A percentile compares a stretch with the other conserved stretches of the same genome.
Conservation (phyloP, 2,797 vertebrate species). For the Tapera naevia region DNA sequence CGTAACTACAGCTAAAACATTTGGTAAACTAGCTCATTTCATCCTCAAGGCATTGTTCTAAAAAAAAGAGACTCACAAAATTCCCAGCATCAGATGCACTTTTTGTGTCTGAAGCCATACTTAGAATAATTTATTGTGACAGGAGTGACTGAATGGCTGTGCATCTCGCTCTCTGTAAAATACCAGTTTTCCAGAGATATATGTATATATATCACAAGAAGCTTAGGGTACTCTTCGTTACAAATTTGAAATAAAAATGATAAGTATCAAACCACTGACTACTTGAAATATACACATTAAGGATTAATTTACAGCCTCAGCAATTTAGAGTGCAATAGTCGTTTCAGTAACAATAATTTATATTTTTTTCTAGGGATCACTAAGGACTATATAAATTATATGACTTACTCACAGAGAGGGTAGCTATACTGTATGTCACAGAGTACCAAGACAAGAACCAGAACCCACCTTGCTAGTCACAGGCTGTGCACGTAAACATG, state of each 20-base stretch:
- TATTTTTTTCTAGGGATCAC: not conserved
- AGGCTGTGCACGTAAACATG: not conserved
- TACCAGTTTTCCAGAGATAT: not conserved
- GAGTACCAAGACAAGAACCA: not conserved
- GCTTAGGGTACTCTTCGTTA: not conserved
- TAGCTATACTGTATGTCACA: not conserved
- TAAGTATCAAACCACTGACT: not conserved
- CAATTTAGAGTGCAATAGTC: not conserved
- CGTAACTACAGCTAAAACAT: not conserved
- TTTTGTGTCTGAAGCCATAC: slow-evolving; percentile 12
- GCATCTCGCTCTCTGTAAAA: not conserved
- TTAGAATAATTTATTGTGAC: slow-evolving; percentile 38
- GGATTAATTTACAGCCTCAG: slow-evolving; percentile 9
- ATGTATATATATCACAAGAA: not conserved
- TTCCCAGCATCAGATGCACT: slow-evolving; percentile 29
- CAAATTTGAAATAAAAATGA: not conserved
- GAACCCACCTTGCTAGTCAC: not conserved
- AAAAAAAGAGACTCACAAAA: slow-evolving; percentile 1
- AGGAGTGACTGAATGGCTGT: slow-evolving; percentile 17
- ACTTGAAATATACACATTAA: slow-evolving; percentile 1
- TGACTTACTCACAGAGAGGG: not conserved
- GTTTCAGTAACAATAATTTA: slow-evolving; percentile 15
- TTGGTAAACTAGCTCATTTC: slow-evolving; percentile 30
- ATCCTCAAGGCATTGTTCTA: slow-evolving; percentile 39
- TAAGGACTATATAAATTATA: not conserved